phyloP scores from a whole-genome alignment of 2,888 invertebrate species.

The Cistogaster globosa region DNA sequence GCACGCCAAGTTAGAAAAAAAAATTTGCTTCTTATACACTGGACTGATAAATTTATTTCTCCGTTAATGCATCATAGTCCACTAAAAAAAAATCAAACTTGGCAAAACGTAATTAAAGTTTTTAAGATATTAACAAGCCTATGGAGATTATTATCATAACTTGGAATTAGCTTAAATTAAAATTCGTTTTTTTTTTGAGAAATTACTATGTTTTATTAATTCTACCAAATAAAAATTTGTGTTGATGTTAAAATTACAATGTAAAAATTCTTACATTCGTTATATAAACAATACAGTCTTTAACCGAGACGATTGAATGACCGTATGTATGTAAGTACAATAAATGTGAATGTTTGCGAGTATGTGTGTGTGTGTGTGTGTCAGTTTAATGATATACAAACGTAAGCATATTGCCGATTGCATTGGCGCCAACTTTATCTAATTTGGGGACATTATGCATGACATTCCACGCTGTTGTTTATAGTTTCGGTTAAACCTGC shows the following conservation, averaged over 20 bases:
- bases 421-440: constrained; percentile 71
- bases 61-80: too few species aligned
- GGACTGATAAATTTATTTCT: too few species aligned
- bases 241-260: background rate
- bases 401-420: constrained; percentile 69
- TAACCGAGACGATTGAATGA: background rate
- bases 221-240: background rate
- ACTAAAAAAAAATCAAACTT: too few species aligned
- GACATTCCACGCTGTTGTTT: constrained; percentile 83
- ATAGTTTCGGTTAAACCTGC: constrained; percentile 83
- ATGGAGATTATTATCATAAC: too few species aligned
- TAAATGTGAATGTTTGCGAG: background rate
- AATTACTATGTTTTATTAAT: background rate
- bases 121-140: too few species aligned
- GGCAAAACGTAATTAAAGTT: too few species aligned
- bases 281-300: constrained; percentile 7
- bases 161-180: too few species aligned
- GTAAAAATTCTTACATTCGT: background rate
- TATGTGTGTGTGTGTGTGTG: constrained; percentile 16
- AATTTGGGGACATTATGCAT: constrained; percentile 82
- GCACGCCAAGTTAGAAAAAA: too few species aligned
- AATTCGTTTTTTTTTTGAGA: too few species aligned
- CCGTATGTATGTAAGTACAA: background rate
- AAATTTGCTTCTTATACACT: too few species aligned
- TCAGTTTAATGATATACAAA: constrained; percentile 62